phyloP scores from a whole-genome alignment of 35 echinoderm and acorn worm genomes.

The Amphiura filiformis region DNA sequence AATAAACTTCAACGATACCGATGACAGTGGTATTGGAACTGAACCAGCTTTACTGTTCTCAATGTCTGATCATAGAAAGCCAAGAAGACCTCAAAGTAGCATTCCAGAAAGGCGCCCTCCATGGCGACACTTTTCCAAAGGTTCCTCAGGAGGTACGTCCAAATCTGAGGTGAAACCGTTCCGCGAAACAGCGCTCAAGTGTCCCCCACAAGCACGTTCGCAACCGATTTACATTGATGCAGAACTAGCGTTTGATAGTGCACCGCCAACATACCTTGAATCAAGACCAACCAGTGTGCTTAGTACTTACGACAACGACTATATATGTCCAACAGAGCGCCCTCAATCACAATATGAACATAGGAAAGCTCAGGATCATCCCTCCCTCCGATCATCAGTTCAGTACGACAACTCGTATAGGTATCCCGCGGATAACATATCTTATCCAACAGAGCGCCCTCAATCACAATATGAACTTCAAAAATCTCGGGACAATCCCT shows the following conservation, averaged over 20 bases:
- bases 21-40: not conserved
- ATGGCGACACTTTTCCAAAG: constrained; percentile 61
- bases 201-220: constrained; percentile 56
- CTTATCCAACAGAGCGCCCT: not conserved
- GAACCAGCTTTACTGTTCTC: not conserved
- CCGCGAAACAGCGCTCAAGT: constrained; percentile 65
- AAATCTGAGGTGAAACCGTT: constrained; percentile 44
- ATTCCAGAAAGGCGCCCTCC: constrained; percentile 20
- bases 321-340: not conserved
- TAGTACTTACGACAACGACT: not conserved
- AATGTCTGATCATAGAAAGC: not conserved
- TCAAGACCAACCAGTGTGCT: not conserved
- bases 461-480: not conserved
- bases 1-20: not conserved
- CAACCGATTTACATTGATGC: constrained; percentile 70
- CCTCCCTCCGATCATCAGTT: not conserved
- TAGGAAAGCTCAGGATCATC: not conserved
- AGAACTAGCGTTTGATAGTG: not conserved
- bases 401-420: not conserved
- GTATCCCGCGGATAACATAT: not conserved
- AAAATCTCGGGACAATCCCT: not conserved
- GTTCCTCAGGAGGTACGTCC: not conserved
- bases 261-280: constrained; percentile 7
- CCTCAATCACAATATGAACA: not conserved
- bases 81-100: constrained; percentile 41